Conservation (phyloP, 1,140 invertebrate species). For the Diuraphis noxia region DNA sequence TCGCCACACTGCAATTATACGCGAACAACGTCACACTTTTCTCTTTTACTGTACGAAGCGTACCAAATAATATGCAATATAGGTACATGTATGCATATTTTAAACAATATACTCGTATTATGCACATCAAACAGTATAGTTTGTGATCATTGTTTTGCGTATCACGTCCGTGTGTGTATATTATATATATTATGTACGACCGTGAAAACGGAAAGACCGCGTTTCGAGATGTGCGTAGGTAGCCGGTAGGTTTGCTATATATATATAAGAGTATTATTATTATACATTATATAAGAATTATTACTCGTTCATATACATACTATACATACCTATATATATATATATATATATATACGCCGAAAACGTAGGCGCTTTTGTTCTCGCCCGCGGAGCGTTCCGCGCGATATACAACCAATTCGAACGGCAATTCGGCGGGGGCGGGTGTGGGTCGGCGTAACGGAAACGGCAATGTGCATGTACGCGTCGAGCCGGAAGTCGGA, state of each 20-base stretch:
- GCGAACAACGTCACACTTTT: neutral
- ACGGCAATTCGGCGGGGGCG: neutral
- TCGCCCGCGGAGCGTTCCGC: neutral
- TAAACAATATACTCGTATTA: neutral
- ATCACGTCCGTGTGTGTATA: neutral
- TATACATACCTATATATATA: too few relatives aligned
- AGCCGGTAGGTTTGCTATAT: neutral
- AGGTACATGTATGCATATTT: neutral
- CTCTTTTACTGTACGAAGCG: neutral
- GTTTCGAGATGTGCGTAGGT: neutral
- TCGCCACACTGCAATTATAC: neutral
- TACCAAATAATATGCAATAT: neutral
- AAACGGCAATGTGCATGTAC: neutral
- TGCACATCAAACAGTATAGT: neutral
- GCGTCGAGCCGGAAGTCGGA: conserved; percentile 10
- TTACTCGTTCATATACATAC: neutral
- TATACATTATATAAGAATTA: neutral
- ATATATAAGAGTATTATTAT: too few relatives aligned
- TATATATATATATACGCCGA: neutral
- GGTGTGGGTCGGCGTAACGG: neutral
- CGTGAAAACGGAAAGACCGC: neutral
- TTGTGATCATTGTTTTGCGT: neutral
- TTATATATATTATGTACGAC: neutral
- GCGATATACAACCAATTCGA: neutral
- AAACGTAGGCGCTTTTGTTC: conserved; percentile 7